These are phyloP conservation scores for Himalopsyche kuldschensis DNA, from an alignment of 2,888 invertebrate genomes.

Conservation along the genomic window DNA sequence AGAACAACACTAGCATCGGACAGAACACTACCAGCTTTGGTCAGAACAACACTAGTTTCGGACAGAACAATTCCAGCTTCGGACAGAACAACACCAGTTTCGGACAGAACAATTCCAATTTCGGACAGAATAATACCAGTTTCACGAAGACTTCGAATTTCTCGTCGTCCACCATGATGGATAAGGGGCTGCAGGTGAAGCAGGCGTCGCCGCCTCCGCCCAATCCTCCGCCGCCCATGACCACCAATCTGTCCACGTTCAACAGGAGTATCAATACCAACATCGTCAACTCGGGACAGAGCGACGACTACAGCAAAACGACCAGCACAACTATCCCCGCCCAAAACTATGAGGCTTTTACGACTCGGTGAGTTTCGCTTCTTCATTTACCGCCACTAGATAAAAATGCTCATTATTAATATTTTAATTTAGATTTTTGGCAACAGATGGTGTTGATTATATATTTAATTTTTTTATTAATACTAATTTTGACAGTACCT, in stretches of 20 bases:
- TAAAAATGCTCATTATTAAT: neutral
- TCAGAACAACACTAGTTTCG: slow-evolving; percentile 41
- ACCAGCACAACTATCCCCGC: slow-evolving; percentile 41
- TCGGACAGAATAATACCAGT: slow-evolving; percentile 13
- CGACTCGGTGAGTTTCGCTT: slow-evolving; percentile 60
- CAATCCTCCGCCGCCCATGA: slow-evolving; percentile 48
- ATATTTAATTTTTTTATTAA: neutral
- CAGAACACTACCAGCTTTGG: slow-evolving; percentile 9
- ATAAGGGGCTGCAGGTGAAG: slow-evolving; percentile 41
- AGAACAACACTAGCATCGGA: slow-evolving; percentile 10
- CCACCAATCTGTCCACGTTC: slow-evolving; percentile 36
- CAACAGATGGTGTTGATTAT: neutral
- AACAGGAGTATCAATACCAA: slow-evolving; percentile 40
- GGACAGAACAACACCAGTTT: slow-evolving; percentile 40
- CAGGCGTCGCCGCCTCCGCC: slow-evolving; percentile 43
- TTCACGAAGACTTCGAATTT: slow-evolving; percentile 22
- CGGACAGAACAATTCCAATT: slow-evolving; percentile 45
- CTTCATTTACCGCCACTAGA: too few species aligned
- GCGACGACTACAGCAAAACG: slow-evolving; percentile 18
- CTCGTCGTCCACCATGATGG: slow-evolving; percentile 20
- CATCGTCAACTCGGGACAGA: neutral
- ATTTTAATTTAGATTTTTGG: neutral
- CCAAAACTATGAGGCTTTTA: slow-evolving; percentile 67
- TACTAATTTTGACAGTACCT: neutral
- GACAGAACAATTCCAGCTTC: slow-evolving; percentile 39